Evolutionary conservation across 1,140 invertebrate genomes (phyloP).

Genomic region (Phthorimaea operculella): DNA sequence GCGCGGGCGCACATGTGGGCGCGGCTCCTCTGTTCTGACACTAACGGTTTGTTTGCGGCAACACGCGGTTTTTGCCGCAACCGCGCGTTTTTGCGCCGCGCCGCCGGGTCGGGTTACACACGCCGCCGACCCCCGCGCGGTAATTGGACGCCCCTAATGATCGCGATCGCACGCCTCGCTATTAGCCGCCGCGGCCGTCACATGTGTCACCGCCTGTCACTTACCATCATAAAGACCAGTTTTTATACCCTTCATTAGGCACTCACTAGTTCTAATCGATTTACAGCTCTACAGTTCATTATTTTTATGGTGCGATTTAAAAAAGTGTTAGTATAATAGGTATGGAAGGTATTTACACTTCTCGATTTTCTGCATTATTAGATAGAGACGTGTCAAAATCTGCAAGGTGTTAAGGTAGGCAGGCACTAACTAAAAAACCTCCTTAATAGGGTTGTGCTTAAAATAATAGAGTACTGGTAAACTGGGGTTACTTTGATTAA

Average conservation of each 20-base stretch:
- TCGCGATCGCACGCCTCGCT: constrained; percentile 13
- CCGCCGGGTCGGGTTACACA: neutral
- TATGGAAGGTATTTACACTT: no score
- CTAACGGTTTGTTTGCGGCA: constrained; percentile 26
- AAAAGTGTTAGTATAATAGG: no score
- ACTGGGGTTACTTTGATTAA: no score
- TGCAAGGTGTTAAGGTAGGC: no score
- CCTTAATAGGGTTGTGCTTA: no score
- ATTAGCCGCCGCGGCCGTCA: constrained; percentile 15
- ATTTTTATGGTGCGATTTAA: neutral
- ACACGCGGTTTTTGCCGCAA: neutral
- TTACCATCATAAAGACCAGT: neutral
- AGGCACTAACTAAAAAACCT: no score
- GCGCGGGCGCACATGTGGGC: constrained; percentile 3
- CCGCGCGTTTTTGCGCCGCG: constrained; percentile 6
- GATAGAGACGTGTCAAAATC: no score
- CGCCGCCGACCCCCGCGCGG: constrained; percentile 8
- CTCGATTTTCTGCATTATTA: no score
- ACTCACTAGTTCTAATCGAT: neutral
- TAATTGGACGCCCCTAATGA: constrained; percentile 23
- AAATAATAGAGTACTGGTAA: no score
- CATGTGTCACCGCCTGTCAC: neutral
- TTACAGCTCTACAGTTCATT: neutral
- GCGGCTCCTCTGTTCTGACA: constrained; percentile 9
- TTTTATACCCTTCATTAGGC: neutral